Percentiles rank a stretch among this genome's conserved stretches.
Conservation (phyloP, 2,113 vertebrate genomes). For the Peromyscus maniculatus region DNA sequence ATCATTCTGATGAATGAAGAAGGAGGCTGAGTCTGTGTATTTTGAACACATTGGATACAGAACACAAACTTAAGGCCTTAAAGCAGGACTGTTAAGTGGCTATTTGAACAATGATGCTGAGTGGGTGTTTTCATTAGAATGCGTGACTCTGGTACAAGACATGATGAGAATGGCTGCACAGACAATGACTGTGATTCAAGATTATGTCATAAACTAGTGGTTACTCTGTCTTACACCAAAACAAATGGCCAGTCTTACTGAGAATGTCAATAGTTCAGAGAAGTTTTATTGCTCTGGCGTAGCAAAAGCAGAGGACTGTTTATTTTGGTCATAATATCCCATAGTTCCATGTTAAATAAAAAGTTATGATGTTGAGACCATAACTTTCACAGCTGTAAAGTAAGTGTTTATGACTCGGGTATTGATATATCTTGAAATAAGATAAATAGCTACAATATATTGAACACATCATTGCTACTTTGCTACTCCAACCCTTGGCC, state of each 20-base stretch:
- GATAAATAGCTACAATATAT: not conserved
- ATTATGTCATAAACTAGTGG: slow-evolving; percentile 22
- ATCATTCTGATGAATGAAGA: not conserved
- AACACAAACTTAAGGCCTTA: not conserved
- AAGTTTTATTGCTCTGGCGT: slow-evolving; percentile 10
- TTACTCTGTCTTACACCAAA: not conserved
- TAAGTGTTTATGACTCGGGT: not conserved
- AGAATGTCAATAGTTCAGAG: not conserved
- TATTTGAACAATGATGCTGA: not conserved
- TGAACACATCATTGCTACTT: not conserved
- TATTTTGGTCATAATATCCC: slow-evolving; percentile 1
- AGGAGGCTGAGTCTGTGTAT: not conserved
- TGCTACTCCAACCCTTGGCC: not conserved
- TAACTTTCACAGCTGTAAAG: not conserved
- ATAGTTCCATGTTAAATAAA: slow-evolving; percentile 42
- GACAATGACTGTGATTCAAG: slow-evolving; percentile 55
- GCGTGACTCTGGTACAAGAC: not conserved
- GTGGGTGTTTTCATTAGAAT: not conserved
- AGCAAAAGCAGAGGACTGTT: slow-evolving; percentile 26
- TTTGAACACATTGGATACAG: not conserved
- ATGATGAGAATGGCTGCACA: slow-evolving; percentile 23
- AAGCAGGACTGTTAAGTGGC: not conserved
- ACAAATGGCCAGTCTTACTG: not conserved
- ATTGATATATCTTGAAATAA: slow-evolving; percentile 44
- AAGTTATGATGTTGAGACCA: not conserved